Base-by-base conservation (phyloP, 2,797 vertebrate species). In the Leptatherina wallacei region DNA sequence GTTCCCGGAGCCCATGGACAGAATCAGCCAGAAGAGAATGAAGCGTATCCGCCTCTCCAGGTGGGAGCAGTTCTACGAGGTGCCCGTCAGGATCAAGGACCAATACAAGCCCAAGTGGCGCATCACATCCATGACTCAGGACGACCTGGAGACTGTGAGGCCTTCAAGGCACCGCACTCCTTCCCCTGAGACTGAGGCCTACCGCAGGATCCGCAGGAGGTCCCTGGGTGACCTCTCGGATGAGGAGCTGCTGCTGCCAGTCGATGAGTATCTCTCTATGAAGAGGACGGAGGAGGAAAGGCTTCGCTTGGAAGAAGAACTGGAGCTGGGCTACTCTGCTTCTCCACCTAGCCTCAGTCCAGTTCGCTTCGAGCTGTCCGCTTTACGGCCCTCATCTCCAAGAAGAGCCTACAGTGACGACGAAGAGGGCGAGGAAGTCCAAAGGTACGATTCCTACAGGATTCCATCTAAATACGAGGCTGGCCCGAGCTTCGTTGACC, bases 61-160 rank as follows among this genome's bases (percentile, higher is more conserved):
- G 75, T 99, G 98, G 98, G 98, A 99, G 56, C 97, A 99, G 88
- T 99, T 98, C 92, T 99, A 99, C 0, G 97, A 98, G 80, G 96
- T 98, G 83, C 98, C 98, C 6, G 90, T 99, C 73, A 97, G 98
- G 69, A 96, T 99, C 88, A 95, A 98, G 71, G 97, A 99, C 82
- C 97, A 99, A 56, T 99, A 99, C 79, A 98, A 96, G 78, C 97
- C 96, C 13, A 98, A 90, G 81, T 99, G 97, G 97, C 95, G 93
- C 36, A 95, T 98, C 87, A 95, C 96, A 57, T 94, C 95, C 71
- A 70, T 96, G 81, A 96, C 97, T 77, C 97, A 98, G 88, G 98
- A 99, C 0, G 98, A 99, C 83, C 91, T 99, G 58, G 98, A 99
- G 92, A 98, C 90, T 20, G 97, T 99, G 82, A 97, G 98, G 85